These are phyloP conservation scores for Mallateleia sp. DNA, from an alignment of 2,888 invertebrate genomes.

Conservation along the genomic window DNA sequence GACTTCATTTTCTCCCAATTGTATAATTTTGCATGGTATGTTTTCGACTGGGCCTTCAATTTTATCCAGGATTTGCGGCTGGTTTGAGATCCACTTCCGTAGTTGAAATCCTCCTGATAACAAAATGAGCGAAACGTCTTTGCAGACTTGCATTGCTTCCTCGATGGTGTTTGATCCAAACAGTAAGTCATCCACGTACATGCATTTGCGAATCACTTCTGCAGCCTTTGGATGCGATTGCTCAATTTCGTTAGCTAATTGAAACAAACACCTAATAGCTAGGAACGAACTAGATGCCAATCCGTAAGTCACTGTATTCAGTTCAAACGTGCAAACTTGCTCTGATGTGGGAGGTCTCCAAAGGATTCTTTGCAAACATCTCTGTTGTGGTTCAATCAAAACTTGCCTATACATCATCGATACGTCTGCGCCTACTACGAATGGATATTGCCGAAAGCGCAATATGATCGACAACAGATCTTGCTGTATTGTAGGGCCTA, in stretches of 20 bases:
- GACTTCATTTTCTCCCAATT: constrained; percentile 18
- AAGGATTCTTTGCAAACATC: background rate
- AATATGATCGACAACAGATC: constrained; percentile 74
- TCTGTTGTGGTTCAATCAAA: background rate
- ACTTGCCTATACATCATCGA: constrained; percentile 80
- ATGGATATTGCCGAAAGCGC: constrained; percentile 73
- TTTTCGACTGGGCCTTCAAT: background rate
- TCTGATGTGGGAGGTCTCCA: too few relatives aligned
- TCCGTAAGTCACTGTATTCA: constrained; percentile 79
- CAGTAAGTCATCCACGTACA: constrained; percentile 83
- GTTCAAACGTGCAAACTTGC: too few relatives aligned
- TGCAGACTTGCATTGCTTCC: constrained; percentile 72
- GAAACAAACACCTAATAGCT: constrained; percentile 74
- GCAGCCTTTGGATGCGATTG: constrained; percentile 63
- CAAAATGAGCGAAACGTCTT: too few relatives aligned
- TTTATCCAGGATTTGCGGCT: background rate
- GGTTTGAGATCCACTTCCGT: constrained; percentile 76
- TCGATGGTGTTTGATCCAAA: constrained; percentile 68
- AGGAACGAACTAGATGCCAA: constrained; percentile 77
- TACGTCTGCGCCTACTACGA: constrained; percentile 82
- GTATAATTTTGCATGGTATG: background rate
- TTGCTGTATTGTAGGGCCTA: constrained; percentile 78
- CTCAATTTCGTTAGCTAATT: constrained; percentile 71
- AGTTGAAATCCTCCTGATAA: constrained; percentile 58
- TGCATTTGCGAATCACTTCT: constrained; percentile 45